Base-by-base conservation (phyloP, 2,113 vertebrate genomes). In the Proterorhinus semilunaris region DNA sequence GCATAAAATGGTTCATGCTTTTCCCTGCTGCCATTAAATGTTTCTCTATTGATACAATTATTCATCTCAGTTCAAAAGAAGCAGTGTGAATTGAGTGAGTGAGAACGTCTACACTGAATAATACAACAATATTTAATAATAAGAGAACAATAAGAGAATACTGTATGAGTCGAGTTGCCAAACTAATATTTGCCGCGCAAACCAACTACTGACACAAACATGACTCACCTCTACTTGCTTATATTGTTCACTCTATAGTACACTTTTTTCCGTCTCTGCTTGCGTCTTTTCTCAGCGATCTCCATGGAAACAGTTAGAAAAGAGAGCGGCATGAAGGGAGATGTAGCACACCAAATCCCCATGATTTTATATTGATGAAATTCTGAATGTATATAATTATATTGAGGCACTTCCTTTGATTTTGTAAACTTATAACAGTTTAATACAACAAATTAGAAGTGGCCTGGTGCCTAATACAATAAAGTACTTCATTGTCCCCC, bases 221-320 rank as follows among this genome's bases (percentile, higher is more conserved):
- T 82, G 80, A 90, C 66, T 87, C 85, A 86, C 62, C 54, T 42
- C 62, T n/a, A 57, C 15, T 46, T 50, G 52, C 50, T 52, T 62
- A 17, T 48, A 21, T 47, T 45, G 16, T 15, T 51, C 36, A 66
- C 6, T 7, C 44, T 45, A 43, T 15, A 47, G 10, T 61, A 16
- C 50, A 59, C 61, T 44, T 59, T 59, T 46, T 21, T 61, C 15
- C 4, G 10, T 36, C 21, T 50, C 13, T 59, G 21, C 10, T 53
- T 16, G 65, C 11, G 49, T 72, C 65, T 77, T 75, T 68, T 65
- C 74, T 90, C 78, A 79, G 73, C 74, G 46, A 62, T 91, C 88
- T 82, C 90, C 91, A 91, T 91, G 91, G 88, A 81, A 89, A 91
- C 89, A 85, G 71, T 75, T 66, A 79, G 78, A 62, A 73, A 57